These are phyloP conservation scores for Phalacrocorax pelagicus DNA, from an alignment of 2,113 vertebrate genomes.

Conservation along the genomic window DNA sequence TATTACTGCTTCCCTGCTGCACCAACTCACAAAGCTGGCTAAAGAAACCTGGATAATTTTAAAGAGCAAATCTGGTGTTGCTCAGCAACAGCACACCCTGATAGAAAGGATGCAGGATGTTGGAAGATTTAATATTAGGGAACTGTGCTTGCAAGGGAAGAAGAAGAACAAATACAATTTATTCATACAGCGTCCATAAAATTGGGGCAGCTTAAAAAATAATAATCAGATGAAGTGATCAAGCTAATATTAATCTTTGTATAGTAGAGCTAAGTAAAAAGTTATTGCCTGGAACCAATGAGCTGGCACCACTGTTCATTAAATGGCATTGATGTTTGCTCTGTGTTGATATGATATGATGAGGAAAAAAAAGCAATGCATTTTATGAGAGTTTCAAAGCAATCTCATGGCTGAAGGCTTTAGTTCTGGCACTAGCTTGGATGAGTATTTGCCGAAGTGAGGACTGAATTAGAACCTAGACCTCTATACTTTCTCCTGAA, in stretches of 20 bases:
- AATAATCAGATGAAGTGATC: constrained; percentile 46
- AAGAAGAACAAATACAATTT: constrained; percentile 61
- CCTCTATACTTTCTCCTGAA: neutral
- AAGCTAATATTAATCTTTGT: constrained; percentile 48
- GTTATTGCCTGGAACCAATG: constrained; percentile 27
- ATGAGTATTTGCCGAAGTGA: neutral
- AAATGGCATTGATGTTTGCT: constrained; percentile 30
- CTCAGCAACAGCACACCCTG: constrained; percentile 74
- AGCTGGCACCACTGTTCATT: neutral
- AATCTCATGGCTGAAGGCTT: neutral
- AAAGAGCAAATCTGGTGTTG: constrained; percentile 76
- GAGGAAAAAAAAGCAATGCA: neutral
- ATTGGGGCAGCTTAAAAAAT: constrained; percentile 47
- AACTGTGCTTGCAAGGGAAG: constrained; percentile 45
- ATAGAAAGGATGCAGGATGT: constrained; percentile 67
- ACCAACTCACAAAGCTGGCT: constrained; percentile 63
- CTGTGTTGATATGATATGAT: neutral
- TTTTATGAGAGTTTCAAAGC: neutral
- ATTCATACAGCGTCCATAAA: constrained; percentile 12
- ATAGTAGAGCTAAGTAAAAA: constrained; percentile 40
- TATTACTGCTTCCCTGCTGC: constrained; percentile 36
- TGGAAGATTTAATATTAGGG: constrained; percentile 71
- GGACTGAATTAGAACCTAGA: neutral
- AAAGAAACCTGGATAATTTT: constrained; percentile 70
- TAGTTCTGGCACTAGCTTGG: neutral